Evolutionary conservation across 1,140 invertebrate genomes (phyloP).

Genomic region (Temnothorax curvispinosus): DNA sequence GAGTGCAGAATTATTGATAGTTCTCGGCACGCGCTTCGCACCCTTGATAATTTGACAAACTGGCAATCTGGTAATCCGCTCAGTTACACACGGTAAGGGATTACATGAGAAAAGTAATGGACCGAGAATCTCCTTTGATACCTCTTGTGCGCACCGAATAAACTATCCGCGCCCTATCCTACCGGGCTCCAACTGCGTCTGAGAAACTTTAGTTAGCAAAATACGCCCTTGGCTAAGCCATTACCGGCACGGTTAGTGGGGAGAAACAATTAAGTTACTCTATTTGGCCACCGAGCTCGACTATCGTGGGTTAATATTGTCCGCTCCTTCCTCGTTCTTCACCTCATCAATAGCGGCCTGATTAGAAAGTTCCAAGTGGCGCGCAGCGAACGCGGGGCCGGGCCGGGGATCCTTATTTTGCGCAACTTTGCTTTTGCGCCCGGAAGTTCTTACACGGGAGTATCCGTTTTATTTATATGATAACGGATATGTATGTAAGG

Average conservation of each 20-base stretch:
- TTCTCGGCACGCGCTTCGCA: neutral
- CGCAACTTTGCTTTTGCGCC: constrained; percentile 21
- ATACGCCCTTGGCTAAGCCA: constrained; percentile 45
- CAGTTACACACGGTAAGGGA: neutral
- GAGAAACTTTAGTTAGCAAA: constrained; percentile 52
- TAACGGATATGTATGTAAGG: neutral
- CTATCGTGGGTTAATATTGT: constrained; percentile 31
- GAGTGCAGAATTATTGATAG: neutral
- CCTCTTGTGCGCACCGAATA: constrained; percentile 1
- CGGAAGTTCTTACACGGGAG: neutral
- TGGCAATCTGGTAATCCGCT: constrained; percentile 1
- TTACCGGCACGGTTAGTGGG: constrained; percentile 44
- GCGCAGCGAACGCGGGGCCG: neutral
- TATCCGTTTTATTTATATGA: neutral
- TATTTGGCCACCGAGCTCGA: constrained; percentile 10
- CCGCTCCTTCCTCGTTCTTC: constrained; percentile 2
- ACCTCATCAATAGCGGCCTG: constrained; percentile 22
- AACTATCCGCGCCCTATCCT: constrained; percentile 15
- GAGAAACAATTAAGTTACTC: constrained; percentile 55
- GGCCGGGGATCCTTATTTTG: constrained; percentile 6
- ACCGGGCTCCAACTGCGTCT: neutral
- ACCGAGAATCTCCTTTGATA: constrained; percentile 6
- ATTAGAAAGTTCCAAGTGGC: constrained; percentile 45
- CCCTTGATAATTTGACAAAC: neutral
- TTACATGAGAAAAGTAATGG: neutral